A percentile compares a stretch with the other conserved stretches of the same genome.
These are phyloP conservation scores for Protaetia brevitarsis DNA, from an alignment of 1,140 invertebrate species.

Conservation along the genomic window DNA sequence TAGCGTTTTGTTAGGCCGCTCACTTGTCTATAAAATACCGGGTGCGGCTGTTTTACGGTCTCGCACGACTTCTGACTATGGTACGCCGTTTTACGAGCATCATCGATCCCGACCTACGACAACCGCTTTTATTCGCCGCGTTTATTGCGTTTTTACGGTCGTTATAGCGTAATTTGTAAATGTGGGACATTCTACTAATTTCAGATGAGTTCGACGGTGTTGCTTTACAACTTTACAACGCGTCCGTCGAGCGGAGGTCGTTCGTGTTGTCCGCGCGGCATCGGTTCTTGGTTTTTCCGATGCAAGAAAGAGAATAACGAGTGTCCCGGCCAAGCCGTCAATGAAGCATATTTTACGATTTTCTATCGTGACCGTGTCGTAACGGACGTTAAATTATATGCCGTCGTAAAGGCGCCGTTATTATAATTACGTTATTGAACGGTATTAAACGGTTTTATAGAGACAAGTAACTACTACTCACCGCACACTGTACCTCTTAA, in stretches of 20 bases:
- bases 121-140: constrained; percentile 44
- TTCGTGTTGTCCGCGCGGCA: neutral
- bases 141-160: constrained; percentile 46
- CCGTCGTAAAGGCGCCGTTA: constrained; percentile 2
- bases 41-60: constrained; percentile 39
- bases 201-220: constrained; percentile 41
- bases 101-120: constrained; percentile 38
- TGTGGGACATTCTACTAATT: constrained; percentile 46
- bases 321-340: neutral
- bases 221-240: constrained; percentile 40
- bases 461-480: neutral
- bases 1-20: constrained; percentile 37
- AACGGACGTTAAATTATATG: constrained; percentile 10
- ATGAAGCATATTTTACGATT: constrained; percentile 21
- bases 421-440: constrained; percentile 3
- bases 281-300: neutral
- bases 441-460: neutral
- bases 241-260: neutral
- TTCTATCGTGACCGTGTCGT: neutral
- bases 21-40: constrained; percentile 38
- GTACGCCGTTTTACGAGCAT: constrained; percentile 41
- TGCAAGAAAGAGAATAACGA: neutral
- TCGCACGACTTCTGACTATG: constrained; percentile 42
- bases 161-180: constrained; percentile 45
- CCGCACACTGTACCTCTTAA: no score